phyloP scores from a whole-genome alignment of 2,113 vertebrate species.

The Nematolebias whitei region DNA sequence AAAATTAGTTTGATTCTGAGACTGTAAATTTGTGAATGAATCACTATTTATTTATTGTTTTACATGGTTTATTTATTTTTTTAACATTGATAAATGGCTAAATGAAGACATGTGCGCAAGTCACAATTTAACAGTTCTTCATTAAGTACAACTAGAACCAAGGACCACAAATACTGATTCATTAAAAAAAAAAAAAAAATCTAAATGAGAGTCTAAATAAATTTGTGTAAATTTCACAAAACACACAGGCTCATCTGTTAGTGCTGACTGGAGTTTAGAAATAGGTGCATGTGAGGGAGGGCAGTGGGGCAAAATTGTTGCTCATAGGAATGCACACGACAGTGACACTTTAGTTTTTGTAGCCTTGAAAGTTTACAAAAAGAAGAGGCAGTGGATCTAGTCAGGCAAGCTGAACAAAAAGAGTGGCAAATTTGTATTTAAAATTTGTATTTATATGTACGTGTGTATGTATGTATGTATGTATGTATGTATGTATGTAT shows the following conservation, averaged over 20 bases:
- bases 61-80: no score
- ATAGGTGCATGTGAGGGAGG: conserved; percentile 41
- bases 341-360: conserved; percentile 55
- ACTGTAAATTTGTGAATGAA: no score
- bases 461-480: no score
- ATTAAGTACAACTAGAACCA: no score
- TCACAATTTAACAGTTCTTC: background rate
- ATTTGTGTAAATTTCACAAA: conserved; percentile 13
- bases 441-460: no score
- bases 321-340: conserved; percentile 33
- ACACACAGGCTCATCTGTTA: conserved; percentile 33
- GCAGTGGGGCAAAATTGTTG: conserved; percentile 5
- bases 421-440: background rate
- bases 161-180: background rate
- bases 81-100: background rate
- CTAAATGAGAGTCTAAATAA: conserved; percentile 22
- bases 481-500: no score
- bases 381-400: conserved; percentile 31
- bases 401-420: conserved; percentile 40
- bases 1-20: no score
- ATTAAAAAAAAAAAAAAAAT: background rate
- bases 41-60: no score
- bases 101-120: background rate
- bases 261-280: conserved; percentile 24
- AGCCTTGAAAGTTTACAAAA: conserved; percentile 15